Percentiles rank a stretch among this genome's conserved stretches.
Conservation (phyloP, 2,113 vertebrate species). For the Eonycteris spelaea region DNA sequence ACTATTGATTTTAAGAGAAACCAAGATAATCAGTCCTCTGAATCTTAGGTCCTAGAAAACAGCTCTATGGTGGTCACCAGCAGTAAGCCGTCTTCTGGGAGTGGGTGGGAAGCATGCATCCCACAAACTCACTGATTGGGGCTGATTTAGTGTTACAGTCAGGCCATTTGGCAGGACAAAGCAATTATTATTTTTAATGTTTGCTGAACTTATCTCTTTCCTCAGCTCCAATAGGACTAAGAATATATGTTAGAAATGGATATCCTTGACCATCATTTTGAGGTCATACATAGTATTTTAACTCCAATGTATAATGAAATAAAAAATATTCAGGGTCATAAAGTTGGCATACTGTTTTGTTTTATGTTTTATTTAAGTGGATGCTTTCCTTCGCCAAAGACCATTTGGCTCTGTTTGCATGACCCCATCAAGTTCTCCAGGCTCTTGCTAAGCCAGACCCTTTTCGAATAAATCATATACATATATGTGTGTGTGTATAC, state of each 20-base stretch:
- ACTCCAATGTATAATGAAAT: background rate
- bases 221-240: background rate
- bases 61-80: background rate
- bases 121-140: background rate
- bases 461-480: background rate
- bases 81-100: background rate
- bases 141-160: background rate
- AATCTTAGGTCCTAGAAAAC: background rate
- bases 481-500: no score
- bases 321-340: background rate
- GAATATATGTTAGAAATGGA: background rate
- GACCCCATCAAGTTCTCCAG: background rate
- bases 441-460: background rate
- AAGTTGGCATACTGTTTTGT: background rate
- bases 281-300: background rate
- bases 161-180: background rate
- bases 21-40: background rate
- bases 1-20: background rate
- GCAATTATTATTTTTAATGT: background rate
- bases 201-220: background rate
- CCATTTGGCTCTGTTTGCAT: constrained; percentile 3
- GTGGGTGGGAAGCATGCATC: accelerated
- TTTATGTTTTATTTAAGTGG: constrained; percentile 36
- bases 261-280: background rate
- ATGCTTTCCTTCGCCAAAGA: constrained; percentile 43